Percentiles rank a stretch among this genome's conserved stretches.
phyloP scores from a whole-genome alignment of 2,888 invertebrate genomes.

The Meta bourneti region DNA sequence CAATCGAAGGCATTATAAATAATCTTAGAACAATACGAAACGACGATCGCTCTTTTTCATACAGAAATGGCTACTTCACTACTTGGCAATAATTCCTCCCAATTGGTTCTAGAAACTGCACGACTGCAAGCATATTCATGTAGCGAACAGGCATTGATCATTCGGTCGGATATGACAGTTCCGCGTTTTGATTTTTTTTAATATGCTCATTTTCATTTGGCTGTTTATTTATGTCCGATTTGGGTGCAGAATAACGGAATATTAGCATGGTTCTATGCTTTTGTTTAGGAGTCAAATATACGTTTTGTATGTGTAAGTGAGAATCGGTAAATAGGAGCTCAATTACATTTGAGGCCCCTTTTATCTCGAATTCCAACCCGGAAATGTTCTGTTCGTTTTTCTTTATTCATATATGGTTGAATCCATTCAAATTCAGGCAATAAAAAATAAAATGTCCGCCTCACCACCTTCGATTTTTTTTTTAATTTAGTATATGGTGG shows the following conservation, averaged over 20 bases:
- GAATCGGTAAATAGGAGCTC: too few relatives aligned
- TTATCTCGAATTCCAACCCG: too few relatives aligned
- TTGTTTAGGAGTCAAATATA: not conserved
- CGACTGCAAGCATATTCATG: not conserved
- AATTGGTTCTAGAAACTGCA: not conserved
- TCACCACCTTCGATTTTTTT: too few relatives aligned
- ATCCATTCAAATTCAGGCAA: too few relatives aligned
- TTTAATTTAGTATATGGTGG: too few relatives aligned
- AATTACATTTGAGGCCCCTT: not conserved
- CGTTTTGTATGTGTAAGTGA: too few relatives aligned
- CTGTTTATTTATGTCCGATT: not conserved
- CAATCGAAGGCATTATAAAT: not conserved
- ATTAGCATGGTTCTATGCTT: not conserved
- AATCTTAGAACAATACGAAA: not conserved
- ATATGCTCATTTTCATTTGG: conserved; percentile 21
- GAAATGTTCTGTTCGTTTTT: too few relatives aligned
- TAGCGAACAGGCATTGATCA: not conserved
- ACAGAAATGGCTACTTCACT: not conserved
- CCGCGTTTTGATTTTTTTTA: not conserved
- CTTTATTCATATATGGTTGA: too few relatives aligned
- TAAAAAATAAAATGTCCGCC: too few relatives aligned
- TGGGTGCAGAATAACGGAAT: not conserved
- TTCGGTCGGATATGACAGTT: not conserved
- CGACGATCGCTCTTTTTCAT: not conserved
- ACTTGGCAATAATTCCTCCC: not conserved